Evolutionary conservation across 2,888 invertebrate species (phyloP).

Genomic region (Cartodere bifasciata): DNA sequence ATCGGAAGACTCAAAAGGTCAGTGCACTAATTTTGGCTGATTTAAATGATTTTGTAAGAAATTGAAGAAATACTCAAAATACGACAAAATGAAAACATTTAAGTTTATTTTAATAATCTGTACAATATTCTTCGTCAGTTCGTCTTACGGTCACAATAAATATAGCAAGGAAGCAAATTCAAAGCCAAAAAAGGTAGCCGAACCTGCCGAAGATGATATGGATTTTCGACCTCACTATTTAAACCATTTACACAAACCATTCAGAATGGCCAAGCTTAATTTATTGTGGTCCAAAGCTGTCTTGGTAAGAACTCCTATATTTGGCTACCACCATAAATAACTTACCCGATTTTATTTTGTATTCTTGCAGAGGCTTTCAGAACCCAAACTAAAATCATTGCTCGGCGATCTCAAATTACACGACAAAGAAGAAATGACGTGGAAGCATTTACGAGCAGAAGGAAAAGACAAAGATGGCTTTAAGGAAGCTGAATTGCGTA

Average conservation of each 20-base stretch:
- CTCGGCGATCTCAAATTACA: slow-evolving; percentile 84
- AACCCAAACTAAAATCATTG: slow-evolving; percentile 71
- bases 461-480: slow-evolving; percentile 79
- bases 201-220: slow-evolving; percentile 22
- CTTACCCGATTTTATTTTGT: slow-evolving; percentile 11
- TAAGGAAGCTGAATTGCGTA: slow-evolving; percentile 66
- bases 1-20: too few species aligned
- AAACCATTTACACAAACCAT: slow-evolving; percentile 68
- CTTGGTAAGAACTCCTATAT: slow-evolving; percentile 51
- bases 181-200: slow-evolving; percentile 35
- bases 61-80: too few species aligned
- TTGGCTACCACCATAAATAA: too few species aligned
- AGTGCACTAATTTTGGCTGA: too few species aligned
- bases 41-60: too few species aligned
- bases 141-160: slow-evolving; percentile 41
- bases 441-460: slow-evolving; percentile 70
- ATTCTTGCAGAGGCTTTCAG: slow-evolving; percentile 57
- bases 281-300: slow-evolving; percentile 82
- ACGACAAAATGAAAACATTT: too few species aligned
- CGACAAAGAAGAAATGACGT: slow-evolving; percentile 80
- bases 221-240: slow-evolving; percentile 36
- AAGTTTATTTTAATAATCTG: too few species aligned
- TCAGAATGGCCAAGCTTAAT: slow-evolving; percentile 83
- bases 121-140: too few species aligned
- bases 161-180: slow-evolving; percentile 46